Evolutionary conservation across 2,797 vertebrate species (phyloP), one percentile per base, ranked within the genome.

Genomic region (Harpagifer antarcticus): DNA sequence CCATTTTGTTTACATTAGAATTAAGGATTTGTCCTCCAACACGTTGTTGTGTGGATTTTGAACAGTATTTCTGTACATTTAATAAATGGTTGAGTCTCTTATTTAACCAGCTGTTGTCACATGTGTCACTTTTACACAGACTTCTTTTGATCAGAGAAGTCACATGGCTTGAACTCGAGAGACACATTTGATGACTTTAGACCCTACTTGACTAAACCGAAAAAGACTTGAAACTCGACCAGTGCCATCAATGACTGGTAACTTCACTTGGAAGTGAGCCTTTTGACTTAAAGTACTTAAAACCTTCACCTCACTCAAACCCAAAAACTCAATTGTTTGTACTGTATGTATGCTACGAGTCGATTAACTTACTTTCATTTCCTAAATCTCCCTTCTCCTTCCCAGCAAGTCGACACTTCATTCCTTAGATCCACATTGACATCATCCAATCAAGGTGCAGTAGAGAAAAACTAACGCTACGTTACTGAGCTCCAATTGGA

Each of bases 61-160:
- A 92, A 93, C 90, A 91, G 89, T 90, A 90, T 94, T 91, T 94
- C 89, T 92, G 92, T 93, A 92, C 90, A 92, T 94, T 95, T 94
- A 95, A 93, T 95, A 95, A 95, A 95, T 91, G 91, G 89, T 90
- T 17, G 16, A 92, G 75, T 86, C 79, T 89, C 84, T 93, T 88
- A 89, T 90, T 85, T 89, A 84, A 87, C 74, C 79, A 60, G 61
- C 71, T 88, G 82, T 76, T 79, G 87, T 91, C 70, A 59, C 78
- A 74, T 11, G 59, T 84, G 55, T 89, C 44, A 77, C 78, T 91
- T 74, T 80, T 33, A n/a, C 56, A 17, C 54, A 44, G 19, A 16
- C 27, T 5, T 57, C 13, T 2, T 65, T 37, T 37, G 33, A 37
- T 1, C 33, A 37, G 33, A 37, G 33, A 37, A 37, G 33, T 37